phyloP scores from a whole-genome alignment of 2,113 vertebrate genomes.

The Cyanoderma ruficeps region DNA sequence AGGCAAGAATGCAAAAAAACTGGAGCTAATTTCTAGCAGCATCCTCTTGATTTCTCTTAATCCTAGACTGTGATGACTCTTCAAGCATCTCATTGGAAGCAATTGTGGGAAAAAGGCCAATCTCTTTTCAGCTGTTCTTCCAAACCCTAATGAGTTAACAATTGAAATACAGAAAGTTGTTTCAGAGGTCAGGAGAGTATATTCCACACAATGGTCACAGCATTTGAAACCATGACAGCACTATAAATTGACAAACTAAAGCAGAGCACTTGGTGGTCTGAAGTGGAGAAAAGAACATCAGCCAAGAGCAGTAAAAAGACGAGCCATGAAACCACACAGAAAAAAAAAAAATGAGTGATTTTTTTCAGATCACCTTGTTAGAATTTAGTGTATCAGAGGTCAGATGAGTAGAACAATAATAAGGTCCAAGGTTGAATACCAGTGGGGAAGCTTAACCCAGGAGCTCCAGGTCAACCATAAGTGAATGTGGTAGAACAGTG shows the following conservation, averaged over 20 bases:
- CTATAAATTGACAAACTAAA: constrained; percentile 86
- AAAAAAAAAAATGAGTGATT: constrained; percentile 60
- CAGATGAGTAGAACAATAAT: constrained; percentile 71
- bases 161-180: constrained; percentile 80
- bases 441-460: constrained; percentile 80
- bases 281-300: constrained; percentile 70
- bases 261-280: constrained; percentile 74
- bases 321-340: constrained; percentile 67
- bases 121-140: constrained; percentile 73
- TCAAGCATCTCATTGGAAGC: constrained; percentile 61
- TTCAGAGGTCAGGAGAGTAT: constrained; percentile 79
- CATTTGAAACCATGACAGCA: constrained; percentile 88
- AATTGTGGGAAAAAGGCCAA: constrained; percentile 83
- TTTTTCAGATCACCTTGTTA: constrained; percentile 75
- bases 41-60: constrained; percentile 54
- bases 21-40: constrained; percentile 22
- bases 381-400: constrained; percentile 69
- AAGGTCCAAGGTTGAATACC: constrained; percentile 74
- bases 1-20: constrained; percentile 16
- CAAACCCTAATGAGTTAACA: constrained; percentile 85
- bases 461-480: constrained; percentile 80
- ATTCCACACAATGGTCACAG: constrained; percentile 83
- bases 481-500: constrained; percentile 70
- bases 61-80: constrained; percentile 35
- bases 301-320: constrained; percentile 66